Evolutionary conservation across 1,140 invertebrate genomes (phyloP).

Genomic region (Zaprionus kolodkinae): DNA sequence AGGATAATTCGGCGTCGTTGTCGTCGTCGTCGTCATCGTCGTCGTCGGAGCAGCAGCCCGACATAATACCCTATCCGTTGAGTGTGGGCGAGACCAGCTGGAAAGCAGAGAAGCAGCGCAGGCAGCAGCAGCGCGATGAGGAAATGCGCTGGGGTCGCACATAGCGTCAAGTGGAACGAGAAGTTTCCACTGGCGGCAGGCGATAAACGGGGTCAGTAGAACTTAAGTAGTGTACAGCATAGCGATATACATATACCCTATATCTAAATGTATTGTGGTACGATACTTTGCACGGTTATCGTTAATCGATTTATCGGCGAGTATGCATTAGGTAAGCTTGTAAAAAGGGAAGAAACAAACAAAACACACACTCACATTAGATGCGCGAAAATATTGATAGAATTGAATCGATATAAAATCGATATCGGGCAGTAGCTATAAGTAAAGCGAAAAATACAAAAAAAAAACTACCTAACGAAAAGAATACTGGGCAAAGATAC

Average conservation of each 20-base stretch:
- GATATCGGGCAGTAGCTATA: not conserved
- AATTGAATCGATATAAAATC: constrained; percentile 6
- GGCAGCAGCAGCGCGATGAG: constrained; percentile 36
- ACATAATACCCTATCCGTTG: constrained; percentile 79
- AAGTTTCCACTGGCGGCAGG: constrained; percentile 36
- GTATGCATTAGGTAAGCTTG: constrained; percentile 42
- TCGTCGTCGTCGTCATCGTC: not conserved
- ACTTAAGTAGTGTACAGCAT: constrained; percentile 76
- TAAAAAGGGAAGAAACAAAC: constrained; percentile 35
- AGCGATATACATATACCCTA: constrained; percentile 63
- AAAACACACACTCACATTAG: not conserved
- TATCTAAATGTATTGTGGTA: constrained; percentile 32
- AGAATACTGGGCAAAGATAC: constrained; percentile 21
- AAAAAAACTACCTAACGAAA: not conserved
- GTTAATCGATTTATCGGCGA: constrained; percentile 17
- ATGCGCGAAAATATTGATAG: no score
- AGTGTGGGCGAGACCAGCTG: constrained; percentile 69
- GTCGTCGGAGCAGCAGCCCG: constrained; percentile 73
- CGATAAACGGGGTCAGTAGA: constrained; percentile 50
- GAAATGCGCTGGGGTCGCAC: constrained; percentile 56
- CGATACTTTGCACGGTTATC: not conserved
- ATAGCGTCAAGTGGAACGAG: constrained; percentile 55
- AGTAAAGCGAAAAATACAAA: not conserved
- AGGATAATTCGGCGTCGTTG: constrained; percentile 37
- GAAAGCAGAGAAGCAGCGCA: constrained; percentile 56